phyloP scores from a whole-genome alignment of 1,140 invertebrate genomes.

The Heterodera schachtii region DNA sequence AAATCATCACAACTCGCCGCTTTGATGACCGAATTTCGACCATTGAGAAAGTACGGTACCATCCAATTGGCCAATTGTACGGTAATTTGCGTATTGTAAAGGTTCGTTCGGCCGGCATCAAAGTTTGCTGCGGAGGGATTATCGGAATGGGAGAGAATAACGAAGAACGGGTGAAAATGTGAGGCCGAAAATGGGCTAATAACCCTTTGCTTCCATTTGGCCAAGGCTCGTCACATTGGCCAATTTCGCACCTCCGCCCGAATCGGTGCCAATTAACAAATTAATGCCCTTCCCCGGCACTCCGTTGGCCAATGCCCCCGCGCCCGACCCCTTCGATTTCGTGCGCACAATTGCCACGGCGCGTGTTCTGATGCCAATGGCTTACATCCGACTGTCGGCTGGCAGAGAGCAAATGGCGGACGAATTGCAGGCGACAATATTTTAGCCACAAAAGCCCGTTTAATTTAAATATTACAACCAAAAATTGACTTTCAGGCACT shows the following conservation, averaged over 20 bases:
- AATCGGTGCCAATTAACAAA: constrained; percentile 29
- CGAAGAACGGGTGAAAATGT: constrained; percentile 28
- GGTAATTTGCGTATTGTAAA: too few species aligned
- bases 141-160: constrained; percentile 25
- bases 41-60: constrained; percentile 18
- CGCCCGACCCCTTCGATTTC: constrained; percentile 22
- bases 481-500: constrained; percentile 15
- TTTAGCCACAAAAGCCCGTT: background rate
- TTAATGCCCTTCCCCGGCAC: constrained; percentile 26
- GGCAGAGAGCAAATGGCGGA: constrained; percentile 30
- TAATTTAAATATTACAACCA: too few species aligned
- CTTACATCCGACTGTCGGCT: constrained; percentile 25
- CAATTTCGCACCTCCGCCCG: background rate
- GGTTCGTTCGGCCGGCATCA: constrained; percentile 29
- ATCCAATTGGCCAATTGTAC: background rate
- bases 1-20: constrained; percentile 29
- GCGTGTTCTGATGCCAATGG: constrained; percentile 21
- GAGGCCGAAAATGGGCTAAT: background rate
- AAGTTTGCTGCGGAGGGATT: constrained; percentile 20
- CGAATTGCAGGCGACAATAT: constrained; percentile 15
- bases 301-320: constrained; percentile 5
- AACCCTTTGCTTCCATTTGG: too few species aligned
- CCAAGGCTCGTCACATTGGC: constrained; percentile 4
- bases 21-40: constrained; percentile 29
- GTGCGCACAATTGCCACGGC: constrained; percentile 28